Evolutionary conservation across 2,888 invertebrate species (phyloP).

Genomic region (Eilema griseolum): DNA sequence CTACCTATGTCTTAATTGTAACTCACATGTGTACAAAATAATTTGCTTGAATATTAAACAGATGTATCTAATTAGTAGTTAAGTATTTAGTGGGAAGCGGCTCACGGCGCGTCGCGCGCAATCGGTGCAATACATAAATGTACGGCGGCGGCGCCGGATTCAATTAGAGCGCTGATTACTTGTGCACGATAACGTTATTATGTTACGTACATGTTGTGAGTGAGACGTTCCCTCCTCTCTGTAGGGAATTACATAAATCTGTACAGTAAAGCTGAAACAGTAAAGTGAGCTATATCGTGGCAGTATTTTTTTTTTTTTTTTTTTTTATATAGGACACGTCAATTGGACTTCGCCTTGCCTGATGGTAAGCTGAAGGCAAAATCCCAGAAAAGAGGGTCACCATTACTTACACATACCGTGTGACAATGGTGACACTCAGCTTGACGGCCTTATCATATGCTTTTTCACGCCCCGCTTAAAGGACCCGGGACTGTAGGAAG

Average conservation of each 20-base stretch:
- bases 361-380: too few relatives aligned
- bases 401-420: too few relatives aligned
- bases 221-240: background rate
- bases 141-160: background rate
- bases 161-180: slow-evolving; percentile 11
- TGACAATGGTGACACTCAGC: too few relatives aligned
- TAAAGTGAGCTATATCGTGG: too few relatives aligned
- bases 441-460: too few relatives aligned
- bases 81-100: background rate
- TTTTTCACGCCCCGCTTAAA: too few relatives aligned
- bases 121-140: background rate
- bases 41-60: background rate
- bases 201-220: background rate
- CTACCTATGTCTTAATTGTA: background rate
- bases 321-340: too few relatives aligned
- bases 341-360: too few relatives aligned
- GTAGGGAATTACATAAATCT: background rate
- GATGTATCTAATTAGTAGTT: background rate
- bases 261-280: background rate
- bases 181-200: background rate
- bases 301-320: too few relatives aligned
- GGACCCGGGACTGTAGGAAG: too few relatives aligned
- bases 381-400: too few relatives aligned
- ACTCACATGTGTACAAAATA: background rate
- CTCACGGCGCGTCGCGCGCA: background rate